phyloP scores from a whole-genome alignment of 2,113 vertebrate species.

The Mixornis gularis region DNA sequence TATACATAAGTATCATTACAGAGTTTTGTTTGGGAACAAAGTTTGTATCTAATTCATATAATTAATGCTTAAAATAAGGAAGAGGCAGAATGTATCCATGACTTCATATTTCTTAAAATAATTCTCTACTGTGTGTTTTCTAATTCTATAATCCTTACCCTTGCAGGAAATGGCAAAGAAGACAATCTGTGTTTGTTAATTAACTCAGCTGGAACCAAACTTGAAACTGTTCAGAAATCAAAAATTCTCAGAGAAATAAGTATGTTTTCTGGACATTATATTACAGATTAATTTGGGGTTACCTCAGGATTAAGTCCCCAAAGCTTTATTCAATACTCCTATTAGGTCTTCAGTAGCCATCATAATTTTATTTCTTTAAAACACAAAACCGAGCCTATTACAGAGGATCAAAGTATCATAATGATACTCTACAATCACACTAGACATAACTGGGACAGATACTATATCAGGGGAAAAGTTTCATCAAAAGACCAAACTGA shows the following conservation, averaged over 20 bases:
- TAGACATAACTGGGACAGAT: not conserved
- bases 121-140: not conserved
- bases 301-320: not conserved
- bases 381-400: not conserved
- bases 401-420: not conserved
- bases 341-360: not conserved
- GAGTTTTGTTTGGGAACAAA: not conserved
- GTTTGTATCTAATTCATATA: not conserved
- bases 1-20: not conserved
- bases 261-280: not conserved
- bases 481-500: constrained; percentile 4
- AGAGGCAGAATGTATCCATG: not conserved
- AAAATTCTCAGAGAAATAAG: not conserved
- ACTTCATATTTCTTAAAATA: not conserved
- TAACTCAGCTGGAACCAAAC: not conserved
- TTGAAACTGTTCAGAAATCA: not conserved
- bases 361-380: not conserved
- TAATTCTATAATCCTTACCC: not conserved
- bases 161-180: not conserved
- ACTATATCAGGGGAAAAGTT: not conserved
- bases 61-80: not conserved
- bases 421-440: not conserved
- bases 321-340: not conserved
- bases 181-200: not conserved
- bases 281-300: not conserved